These are phyloP conservation scores for Magallana gigas DNA, from an alignment of 1,140 invertebrate genomes.

Conservation along the genomic window DNA sequence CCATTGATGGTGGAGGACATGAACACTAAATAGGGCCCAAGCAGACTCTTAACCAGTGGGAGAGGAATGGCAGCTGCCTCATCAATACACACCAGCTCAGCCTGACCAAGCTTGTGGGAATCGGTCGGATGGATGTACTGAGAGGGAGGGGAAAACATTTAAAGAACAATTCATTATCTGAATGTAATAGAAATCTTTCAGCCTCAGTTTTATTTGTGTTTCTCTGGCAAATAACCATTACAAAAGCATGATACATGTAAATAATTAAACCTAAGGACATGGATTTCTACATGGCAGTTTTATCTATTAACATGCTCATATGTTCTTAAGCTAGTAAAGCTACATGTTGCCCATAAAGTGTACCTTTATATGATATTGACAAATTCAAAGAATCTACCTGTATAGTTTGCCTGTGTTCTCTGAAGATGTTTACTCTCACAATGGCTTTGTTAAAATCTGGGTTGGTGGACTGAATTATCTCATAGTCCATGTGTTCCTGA, in stretches of 20 bases:
- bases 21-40: slow-evolving; percentile 96
- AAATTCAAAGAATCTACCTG: slow-evolving; percentile 83
- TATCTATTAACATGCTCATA: no score
- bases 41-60: slow-evolving; percentile 92
- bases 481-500: slow-evolving; percentile 97
- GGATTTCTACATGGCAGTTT: no score
- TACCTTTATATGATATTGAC: neutral
- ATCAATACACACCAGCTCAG: slow-evolving; percentile 97
- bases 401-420: slow-evolving; percentile 97
- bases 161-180: no score
- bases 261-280: no score
- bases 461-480: slow-evolving; percentile 96
- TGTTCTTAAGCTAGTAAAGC: no score
- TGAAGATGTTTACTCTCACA: slow-evolving; percentile 92
- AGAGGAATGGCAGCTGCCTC: slow-evolving; percentile 99
- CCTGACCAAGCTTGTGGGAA: slow-evolving; percentile 91
- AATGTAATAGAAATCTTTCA: no score
- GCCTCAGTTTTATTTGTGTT: no score
- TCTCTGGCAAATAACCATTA: no score
- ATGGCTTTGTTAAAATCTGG: slow-evolving; percentile 98
- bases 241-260: no score
- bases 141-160: slow-evolving; percentile 57
- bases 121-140: slow-evolving; percentile 97
- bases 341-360: no score
- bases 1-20: slow-evolving; percentile 98